Conservation (phyloP, 2,113 vertebrate species). For the Datnioides undecimradiatus region DNA sequence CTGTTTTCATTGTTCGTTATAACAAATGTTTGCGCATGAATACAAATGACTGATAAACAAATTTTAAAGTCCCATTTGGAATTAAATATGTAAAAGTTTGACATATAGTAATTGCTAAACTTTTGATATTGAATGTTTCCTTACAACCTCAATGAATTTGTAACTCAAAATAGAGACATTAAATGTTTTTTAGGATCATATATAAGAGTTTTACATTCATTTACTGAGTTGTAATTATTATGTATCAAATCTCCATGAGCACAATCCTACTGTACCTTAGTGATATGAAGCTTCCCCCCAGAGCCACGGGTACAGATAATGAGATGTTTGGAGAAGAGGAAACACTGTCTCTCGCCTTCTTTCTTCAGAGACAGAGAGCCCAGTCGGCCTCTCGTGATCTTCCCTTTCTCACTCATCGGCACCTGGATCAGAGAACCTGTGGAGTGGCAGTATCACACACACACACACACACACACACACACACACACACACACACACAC, state of each 20-base stretch:
- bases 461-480: conserved; percentile 1
- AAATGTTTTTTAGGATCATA: neutral
- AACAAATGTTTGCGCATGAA: no score
- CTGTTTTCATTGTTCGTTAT: neutral
- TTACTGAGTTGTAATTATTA: neutral
- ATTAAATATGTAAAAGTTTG: neutral
- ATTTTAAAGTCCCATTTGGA: neutral
- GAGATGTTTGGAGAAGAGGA: conserved; percentile 97
- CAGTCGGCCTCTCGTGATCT: conserved; percentile 93
- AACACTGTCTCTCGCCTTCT: conserved; percentile 96
- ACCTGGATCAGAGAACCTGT: conserved; percentile 95
- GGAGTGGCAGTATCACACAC: neutral
- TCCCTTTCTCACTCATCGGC: conserved; percentile 96
- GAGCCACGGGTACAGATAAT: conserved; percentile 97
- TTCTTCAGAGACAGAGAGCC: conserved; percentile 96
- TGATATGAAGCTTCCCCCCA: conserved; percentile 95
- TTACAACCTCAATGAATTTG: neutral
- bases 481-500: neutral
- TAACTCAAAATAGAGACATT: no score
- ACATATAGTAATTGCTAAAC: neutral
- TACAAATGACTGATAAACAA: no score
- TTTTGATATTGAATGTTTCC: neutral
- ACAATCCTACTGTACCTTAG: conserved; percentile 86
- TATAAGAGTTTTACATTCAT: no score
- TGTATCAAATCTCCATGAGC: no score